Base-by-base conservation (phyloP, 2,797 vertebrate species). In the Thaleichthys pacificus region DNA sequence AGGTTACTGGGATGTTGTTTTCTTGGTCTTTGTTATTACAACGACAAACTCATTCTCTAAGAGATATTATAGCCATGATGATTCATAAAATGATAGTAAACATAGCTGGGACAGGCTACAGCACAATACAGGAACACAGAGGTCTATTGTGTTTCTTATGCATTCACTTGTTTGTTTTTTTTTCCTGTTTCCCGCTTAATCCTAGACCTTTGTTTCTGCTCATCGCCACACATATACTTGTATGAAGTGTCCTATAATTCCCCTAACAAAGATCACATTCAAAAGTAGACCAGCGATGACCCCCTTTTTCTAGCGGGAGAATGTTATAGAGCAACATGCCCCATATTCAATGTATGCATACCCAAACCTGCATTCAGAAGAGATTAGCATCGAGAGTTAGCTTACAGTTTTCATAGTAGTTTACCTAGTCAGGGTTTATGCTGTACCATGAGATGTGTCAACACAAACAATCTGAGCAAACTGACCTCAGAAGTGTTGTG, bases 221-320 rank as follows among this genome's bases (percentile, higher is more conserved):
- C 88, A 85, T 87, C 79, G 70, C 84, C 82, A 75, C 69, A 65
- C 83, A 77, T 83, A 85, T 83, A 82, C 24, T 47, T 56, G 51
- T 56, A 56, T 17, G 51, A 81, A 86, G 69, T 85, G 71, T 80
- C 80, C 83, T 73, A 80, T 88, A 86, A 89, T 88, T 85, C 87
- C 83, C 76, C 21, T 74, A 91, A 92, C 90, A 92, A 92, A 91
- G 90, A 85, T 91, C 85, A 90, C 86, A 90, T 89, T 90, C 82
- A 89, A 74, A 72, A 3, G 72, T 57, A 57, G 26, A 70, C 82
- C 75, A 77, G 71, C 86, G 84, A 75, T 87, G 89, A 88, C 89
- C 90, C 86, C 82, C 65, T 88, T 91, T 89, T 77, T 73, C 70
- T 74, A 69, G 73, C 77, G 42, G 78, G 77, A 77, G 80, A 85